Evolutionary conservation across 2,888 invertebrate genomes (phyloP).

Genomic region (Polyploca ridens): DNA sequence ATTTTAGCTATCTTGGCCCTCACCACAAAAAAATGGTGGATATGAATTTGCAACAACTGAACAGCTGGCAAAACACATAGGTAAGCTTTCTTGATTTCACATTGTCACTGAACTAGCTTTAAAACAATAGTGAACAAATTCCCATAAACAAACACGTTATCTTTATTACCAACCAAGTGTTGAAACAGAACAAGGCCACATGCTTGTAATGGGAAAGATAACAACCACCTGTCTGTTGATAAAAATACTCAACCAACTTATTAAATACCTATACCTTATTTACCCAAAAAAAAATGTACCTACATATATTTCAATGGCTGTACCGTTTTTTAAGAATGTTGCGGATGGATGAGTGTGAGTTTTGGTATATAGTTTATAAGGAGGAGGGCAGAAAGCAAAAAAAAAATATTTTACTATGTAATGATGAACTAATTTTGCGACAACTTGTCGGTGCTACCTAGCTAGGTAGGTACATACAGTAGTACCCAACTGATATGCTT

Average conservation of each 20-base stretch:
- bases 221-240: conserved; percentile 3
- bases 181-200: not conserved
- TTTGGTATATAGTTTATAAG: too few species aligned
- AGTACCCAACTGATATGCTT: too few species aligned
- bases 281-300: too few species aligned
- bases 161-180: not conserved
- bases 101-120: not conserved
- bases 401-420: too few species aligned
- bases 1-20: conserved; percentile 78
- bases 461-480: too few species aligned
- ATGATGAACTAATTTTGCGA: too few species aligned
- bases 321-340: too few species aligned
- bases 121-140: not conserved
- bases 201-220: conserved; percentile 5
- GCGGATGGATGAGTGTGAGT: too few species aligned
- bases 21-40: conserved; percentile 76
- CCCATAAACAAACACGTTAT: not conserved
- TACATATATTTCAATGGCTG: too few species aligned
- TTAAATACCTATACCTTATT: not conserved
- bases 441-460: too few species aligned
- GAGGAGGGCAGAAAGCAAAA: too few species aligned
- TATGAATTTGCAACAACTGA: conserved; percentile 80
- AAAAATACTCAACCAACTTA: not conserved
- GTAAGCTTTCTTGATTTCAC: conserved; percentile 43
- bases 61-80: conserved; percentile 77